phyloP scores from a whole-genome alignment of 2,888 invertebrate genomes.

The Muschampia plurimacula region DNA sequence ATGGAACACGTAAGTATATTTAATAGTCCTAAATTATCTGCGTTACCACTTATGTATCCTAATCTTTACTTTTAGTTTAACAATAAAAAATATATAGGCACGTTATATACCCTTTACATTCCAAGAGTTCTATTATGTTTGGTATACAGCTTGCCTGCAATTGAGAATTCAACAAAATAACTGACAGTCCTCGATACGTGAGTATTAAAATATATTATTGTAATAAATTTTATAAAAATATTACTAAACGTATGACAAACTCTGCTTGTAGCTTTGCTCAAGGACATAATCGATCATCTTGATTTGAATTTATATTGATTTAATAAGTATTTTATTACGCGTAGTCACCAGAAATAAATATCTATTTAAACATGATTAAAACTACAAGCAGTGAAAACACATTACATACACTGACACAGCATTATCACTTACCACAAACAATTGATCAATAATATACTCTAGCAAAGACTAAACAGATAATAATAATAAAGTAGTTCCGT shows the following conservation, averaged over 20 bases:
- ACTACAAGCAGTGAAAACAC: slow-evolving; percentile 10
- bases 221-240: neutral
- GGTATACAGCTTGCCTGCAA: slow-evolving; percentile 27
- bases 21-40: slow-evolving; percentile 14
- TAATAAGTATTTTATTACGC: neutral
- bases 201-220: slow-evolving; percentile 18
- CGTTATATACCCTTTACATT: slow-evolving; percentile 12
- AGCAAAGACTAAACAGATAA: slow-evolving; percentile 36
- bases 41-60: slow-evolving; percentile 19
- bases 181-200: slow-evolving; percentile 8
- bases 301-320: neutral
- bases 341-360: neutral
- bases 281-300: neutral
- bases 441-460: slow-evolving; percentile 31
- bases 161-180: slow-evolving; percentile 3
- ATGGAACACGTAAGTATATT: slow-evolving; percentile 30
- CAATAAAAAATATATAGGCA: slow-evolving; percentile 25
- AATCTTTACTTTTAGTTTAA: slow-evolving; percentile 12
- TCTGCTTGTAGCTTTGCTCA: slow-evolving; percentile 1
- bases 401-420: neutral
- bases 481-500: slow-evolving; percentile 21
- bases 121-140: slow-evolving; percentile 14
- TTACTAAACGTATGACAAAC: neutral
- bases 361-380: neutral
- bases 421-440: slow-evolving; percentile 8